phyloP scores from a whole-genome alignment of 1,140 invertebrate species.

The Hestina assimilis region DNA sequence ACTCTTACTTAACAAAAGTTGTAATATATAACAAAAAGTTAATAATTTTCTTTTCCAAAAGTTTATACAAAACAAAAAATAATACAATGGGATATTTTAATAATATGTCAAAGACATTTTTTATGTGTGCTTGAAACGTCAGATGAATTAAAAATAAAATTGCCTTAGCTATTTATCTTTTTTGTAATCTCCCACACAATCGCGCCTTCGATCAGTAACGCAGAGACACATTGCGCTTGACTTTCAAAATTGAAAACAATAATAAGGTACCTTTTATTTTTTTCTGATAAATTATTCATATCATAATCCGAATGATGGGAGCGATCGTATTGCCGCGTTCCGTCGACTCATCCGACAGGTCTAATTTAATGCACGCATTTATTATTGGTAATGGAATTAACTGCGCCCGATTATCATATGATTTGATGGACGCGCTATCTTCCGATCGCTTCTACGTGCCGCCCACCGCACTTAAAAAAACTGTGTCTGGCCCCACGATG shows the following conservation, averaged over 20 bases:
- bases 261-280: slow-evolving; percentile 53
- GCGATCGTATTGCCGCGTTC: slow-evolving; percentile 49
- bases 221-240: slow-evolving; percentile 48
- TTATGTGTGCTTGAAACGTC: slow-evolving; percentile 6
- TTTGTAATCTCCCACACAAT: slow-evolving; percentile 40
- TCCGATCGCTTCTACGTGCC: slow-evolving; percentile 52
- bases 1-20: background rate
- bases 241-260: slow-evolving; percentile 68
- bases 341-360: slow-evolving; percentile 71
- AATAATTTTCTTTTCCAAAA: too few relatives aligned
- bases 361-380: slow-evolving; percentile 77
- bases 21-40: background rate
- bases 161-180: slow-evolving; percentile 40
- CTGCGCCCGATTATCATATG: slow-evolving; percentile 74
- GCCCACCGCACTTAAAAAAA: slow-evolving; percentile 64
- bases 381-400: slow-evolving; percentile 77
- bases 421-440: slow-evolving; percentile 76
- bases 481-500: slow-evolving; percentile 42
- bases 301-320: slow-evolving; percentile 73
- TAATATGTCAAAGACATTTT: background rate
- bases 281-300: slow-evolving; percentile 75
- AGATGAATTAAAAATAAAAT: background rate
- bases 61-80: too few relatives aligned
- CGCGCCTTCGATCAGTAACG: slow-evolving; percentile 39
- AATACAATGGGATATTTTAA: background rate